Percentiles rank a stretch among this genome's conserved stretches.
Evolutionary conservation across 2,113 vertebrate genomes (phyloP).

Genomic region (Chloropsis hardwickii): DNA sequence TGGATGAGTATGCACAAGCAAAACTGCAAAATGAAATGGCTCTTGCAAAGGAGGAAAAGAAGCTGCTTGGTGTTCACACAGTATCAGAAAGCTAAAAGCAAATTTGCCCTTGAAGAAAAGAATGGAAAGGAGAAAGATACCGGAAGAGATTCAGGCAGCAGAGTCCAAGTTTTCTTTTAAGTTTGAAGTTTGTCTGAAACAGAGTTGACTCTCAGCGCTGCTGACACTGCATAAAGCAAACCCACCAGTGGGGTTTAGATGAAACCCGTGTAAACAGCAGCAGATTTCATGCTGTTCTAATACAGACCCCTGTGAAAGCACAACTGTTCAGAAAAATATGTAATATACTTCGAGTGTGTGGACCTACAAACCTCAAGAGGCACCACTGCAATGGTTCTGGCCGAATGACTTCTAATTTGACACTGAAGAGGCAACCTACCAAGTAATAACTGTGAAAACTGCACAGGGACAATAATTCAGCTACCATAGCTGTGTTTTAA

Average conservation of each 20-base stretch:
- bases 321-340: slow-evolving; percentile 35
- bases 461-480: slow-evolving; percentile 50
- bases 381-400: slow-evolving; percentile 48
- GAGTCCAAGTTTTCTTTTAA: slow-evolving; percentile 8
- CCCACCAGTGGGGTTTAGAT: slow-evolving; percentile 42
- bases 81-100: background rate
- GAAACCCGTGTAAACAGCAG: slow-evolving; percentile 52
- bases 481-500: background rate
- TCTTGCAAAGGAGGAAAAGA: background rate
- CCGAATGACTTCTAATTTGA: slow-evolving; percentile 65
- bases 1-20: background rate
- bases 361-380: slow-evolving; percentile 51
- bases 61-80: background rate
- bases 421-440: slow-evolving; percentile 65
- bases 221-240: slow-evolving; percentile 43
- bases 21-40: background rate
- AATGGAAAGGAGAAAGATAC: background rate
- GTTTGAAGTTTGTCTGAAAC: slow-evolving; percentile 6
- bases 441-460: slow-evolving; percentile 67
- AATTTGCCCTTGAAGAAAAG: background rate
- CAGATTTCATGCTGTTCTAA: slow-evolving; percentile 68
- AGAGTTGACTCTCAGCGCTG: slow-evolving; percentile 49
- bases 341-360: slow-evolving; percentile 55
- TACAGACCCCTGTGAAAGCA: slow-evolving; percentile 52
- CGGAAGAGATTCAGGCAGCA: background rate